phyloP scores from a whole-genome alignment of 2,888 invertebrate genomes.

The Trilocha varians region DNA sequence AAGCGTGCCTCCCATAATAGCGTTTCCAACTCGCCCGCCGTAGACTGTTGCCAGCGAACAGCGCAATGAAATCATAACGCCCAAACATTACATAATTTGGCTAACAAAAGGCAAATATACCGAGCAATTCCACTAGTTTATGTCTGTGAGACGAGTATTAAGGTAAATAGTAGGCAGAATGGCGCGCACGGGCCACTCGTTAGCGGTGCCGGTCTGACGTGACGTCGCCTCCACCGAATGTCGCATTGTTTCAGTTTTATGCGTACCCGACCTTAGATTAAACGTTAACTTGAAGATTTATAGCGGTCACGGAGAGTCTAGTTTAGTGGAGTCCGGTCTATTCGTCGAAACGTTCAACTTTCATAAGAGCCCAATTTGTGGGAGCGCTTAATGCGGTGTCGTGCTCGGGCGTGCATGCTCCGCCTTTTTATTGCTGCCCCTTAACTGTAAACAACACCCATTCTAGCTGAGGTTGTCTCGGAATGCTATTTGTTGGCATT shows the following conservation, averaged over 20 bases:
- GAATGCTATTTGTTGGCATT: slow-evolving; percentile 39
- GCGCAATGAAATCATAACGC: slow-evolving; percentile 55
- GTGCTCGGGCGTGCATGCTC: slow-evolving; percentile 59
- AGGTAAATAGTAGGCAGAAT: slow-evolving; percentile 66
- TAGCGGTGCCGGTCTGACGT: slow-evolving; percentile 46
- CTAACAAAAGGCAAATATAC: slow-evolving; percentile 60
- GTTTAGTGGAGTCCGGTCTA: slow-evolving; percentile 47
- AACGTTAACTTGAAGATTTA: slow-evolving; percentile 62
- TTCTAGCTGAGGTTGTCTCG: slow-evolving; percentile 41
- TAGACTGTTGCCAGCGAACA: slow-evolving; percentile 12
- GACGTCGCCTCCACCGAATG: slow-evolving; percentile 49
- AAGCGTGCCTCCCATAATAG: background rate
- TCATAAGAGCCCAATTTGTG: slow-evolving; percentile 68
- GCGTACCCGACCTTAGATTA: slow-evolving; percentile 62
- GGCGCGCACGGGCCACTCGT: slow-evolving; percentile 69
- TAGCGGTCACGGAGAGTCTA: slow-evolving; percentile 51
- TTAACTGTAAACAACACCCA: slow-evolving; percentile 70
- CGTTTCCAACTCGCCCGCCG: slow-evolving; percentile 6
- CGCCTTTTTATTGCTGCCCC: slow-evolving; percentile 70
- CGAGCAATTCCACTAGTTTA: slow-evolving; percentile 57
- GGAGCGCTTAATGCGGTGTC: slow-evolving; percentile 57
- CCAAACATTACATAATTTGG: slow-evolving; percentile 57
- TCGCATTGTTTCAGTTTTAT: slow-evolving; percentile 67
- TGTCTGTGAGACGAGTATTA: slow-evolving; percentile 59
- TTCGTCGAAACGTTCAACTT: slow-evolving; percentile 65